Evolutionary conservation across 2,888 invertebrate species (phyloP).

Genomic region (Eilema caniola): DNA sequence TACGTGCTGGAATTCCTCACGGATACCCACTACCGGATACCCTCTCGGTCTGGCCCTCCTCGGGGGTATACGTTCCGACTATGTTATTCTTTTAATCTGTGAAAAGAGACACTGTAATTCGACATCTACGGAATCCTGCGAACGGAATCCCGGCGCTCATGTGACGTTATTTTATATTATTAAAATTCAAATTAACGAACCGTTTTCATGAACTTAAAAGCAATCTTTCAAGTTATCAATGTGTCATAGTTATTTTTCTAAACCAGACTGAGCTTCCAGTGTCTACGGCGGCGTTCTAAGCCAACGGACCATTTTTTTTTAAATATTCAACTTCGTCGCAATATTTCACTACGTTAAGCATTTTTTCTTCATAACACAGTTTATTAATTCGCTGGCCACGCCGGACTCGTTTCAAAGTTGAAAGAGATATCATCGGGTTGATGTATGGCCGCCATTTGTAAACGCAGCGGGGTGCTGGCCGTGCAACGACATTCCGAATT

Average conservation of each 20-base stretch:
- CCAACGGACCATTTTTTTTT: slow-evolving; percentile 34
- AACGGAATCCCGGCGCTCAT: not conserved
- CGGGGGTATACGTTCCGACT: too few relatives aligned
- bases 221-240: not conserved
- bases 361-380: slow-evolving; percentile 65
- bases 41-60: too few relatives aligned
- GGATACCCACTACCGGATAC: too few relatives aligned
- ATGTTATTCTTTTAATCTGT: too few relatives aligned
- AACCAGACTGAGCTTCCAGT: slow-evolving; percentile 35
- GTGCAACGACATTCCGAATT: slow-evolving; percentile 79
- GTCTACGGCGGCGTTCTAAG: slow-evolving; percentile 37
- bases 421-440: slow-evolving; percentile 86
- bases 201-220: not conserved
- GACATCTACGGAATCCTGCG: too few relatives aligned
- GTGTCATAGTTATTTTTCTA: not conserved
- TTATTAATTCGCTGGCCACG: slow-evolving; percentile 78
- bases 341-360: slow-evolving; percentile 68
- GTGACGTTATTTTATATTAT: not conserved
- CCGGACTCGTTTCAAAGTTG: slow-evolving; percentile 79
- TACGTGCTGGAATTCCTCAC: too few relatives aligned
- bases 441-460: slow-evolving; percentile 85
- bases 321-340: slow-evolving; percentile 56
- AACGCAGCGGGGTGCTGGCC: slow-evolving; percentile 77
- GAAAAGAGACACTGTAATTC: too few relatives aligned
- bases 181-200: too few relatives aligned